Evolutionary conservation across 2,113 vertebrate species (phyloP).

Genomic region (Chaetodon trifascialis): DNA sequence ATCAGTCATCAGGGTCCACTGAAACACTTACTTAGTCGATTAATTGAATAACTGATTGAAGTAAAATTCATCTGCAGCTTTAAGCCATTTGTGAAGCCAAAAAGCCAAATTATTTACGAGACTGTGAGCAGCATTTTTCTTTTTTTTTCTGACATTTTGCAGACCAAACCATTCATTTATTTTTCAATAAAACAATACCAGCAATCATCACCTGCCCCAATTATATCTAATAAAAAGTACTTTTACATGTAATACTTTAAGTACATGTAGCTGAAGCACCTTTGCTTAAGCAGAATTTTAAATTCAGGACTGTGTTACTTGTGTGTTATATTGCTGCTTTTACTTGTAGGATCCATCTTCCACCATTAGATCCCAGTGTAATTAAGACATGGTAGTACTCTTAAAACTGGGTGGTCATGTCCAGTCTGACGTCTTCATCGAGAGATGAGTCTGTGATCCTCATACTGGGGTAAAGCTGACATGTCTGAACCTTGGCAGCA

Average conservation of each 20-base stretch:
- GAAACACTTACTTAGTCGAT: neutral
- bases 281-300: neutral
- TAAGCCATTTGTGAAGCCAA: no score
- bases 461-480: slow-evolving; percentile 4
- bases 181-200: neutral
- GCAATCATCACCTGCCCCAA: neutral
- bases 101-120: no score
- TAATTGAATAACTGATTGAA: no score
- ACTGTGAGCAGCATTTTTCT: neutral
- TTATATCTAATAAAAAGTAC: neutral
- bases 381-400: neutral
- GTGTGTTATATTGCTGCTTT: neutral
- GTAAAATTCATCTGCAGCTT: no score
- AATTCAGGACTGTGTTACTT: neutral
- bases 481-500: slow-evolving; percentile 20
- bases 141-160: neutral
- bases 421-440: slow-evolving; percentile 1
- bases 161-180: neutral
- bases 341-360: neutral
- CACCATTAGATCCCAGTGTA: neutral
- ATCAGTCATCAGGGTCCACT: neutral
- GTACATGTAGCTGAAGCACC: neutral
- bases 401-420: no score
- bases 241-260: neutral
- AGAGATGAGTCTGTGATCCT: neutral